Conservation (phyloP, 2,113 vertebrate genomes). For the Porphyrio hochstetteri region DNA sequence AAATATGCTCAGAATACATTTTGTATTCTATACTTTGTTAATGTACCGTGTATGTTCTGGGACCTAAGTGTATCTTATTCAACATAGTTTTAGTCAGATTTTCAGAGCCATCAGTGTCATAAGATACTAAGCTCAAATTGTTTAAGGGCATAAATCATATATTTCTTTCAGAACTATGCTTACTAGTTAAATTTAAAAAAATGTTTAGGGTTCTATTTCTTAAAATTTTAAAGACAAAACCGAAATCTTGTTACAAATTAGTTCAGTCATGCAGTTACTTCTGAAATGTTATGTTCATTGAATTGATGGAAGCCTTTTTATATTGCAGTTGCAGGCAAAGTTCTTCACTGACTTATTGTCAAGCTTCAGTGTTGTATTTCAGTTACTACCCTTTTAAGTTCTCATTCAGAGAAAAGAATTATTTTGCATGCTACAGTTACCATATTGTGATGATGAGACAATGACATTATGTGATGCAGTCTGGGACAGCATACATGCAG, state of each 20-base stretch:
- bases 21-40: background rate
- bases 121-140: background rate
- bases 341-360: background rate
- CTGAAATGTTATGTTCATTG: background rate
- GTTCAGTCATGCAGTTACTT: background rate
- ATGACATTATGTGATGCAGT: background rate
- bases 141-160: background rate
- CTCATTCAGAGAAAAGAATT: background rate
- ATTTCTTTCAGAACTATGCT: background rate
- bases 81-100: background rate
- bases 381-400: background rate
- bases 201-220: background rate
- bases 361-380: background rate
- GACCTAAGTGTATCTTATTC: background rate
- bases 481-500: background rate
- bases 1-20: background rate
- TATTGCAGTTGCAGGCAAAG: slow-evolving; percentile 17
- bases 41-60: background rate
- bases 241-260: background rate
- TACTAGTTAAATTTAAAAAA: background rate
- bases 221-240: background rate
- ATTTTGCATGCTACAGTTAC: background rate
- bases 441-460: background rate
- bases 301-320: slow-evolving; percentile 22
- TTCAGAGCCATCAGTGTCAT: background rate